Evolutionary conservation across 2,113 vertebrate genomes (phyloP).

Genomic region (Lampris megalopsis): DNA sequence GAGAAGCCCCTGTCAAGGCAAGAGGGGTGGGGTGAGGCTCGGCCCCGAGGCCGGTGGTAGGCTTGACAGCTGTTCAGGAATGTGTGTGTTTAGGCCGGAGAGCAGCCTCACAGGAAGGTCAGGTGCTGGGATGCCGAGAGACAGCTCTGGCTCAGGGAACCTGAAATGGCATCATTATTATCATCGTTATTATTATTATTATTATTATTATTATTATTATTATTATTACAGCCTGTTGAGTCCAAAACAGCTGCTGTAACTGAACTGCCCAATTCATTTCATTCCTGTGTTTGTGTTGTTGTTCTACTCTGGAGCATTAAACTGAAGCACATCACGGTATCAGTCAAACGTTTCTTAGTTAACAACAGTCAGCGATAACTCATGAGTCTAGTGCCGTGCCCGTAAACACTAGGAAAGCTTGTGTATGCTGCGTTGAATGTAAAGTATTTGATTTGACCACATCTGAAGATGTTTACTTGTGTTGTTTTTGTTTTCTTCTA

Average conservation of each 20-base stretch:
- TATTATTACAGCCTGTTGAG: neutral
- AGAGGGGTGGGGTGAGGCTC: neutral
- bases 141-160: neutral
- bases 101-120: slow-evolving; percentile 2
- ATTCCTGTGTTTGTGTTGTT: neutral
- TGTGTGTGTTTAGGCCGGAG: neutral
- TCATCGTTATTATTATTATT: too few relatives aligned
- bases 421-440: neutral
- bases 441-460: neutral
- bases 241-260: slow-evolving; percentile 24
- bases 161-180: neutral
- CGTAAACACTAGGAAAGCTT: too few relatives aligned
- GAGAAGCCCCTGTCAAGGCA: neutral
- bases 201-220: too few relatives aligned
- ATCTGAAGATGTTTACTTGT: slow-evolving; percentile 3
- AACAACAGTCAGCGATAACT: too few relatives aligned
- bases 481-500: slow-evolving; percentile 75
- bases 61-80: slow-evolving; percentile 33
- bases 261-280: neutral
- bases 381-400: too few relatives aligned
- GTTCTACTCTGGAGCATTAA: neutral
- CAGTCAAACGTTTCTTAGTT: neutral
- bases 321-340: neutral
- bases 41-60: slow-evolving; percentile 22
- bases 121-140: neutral